Conservation (phyloP, 2,888 invertebrate genomes). For the Boloria selene region DNA sequence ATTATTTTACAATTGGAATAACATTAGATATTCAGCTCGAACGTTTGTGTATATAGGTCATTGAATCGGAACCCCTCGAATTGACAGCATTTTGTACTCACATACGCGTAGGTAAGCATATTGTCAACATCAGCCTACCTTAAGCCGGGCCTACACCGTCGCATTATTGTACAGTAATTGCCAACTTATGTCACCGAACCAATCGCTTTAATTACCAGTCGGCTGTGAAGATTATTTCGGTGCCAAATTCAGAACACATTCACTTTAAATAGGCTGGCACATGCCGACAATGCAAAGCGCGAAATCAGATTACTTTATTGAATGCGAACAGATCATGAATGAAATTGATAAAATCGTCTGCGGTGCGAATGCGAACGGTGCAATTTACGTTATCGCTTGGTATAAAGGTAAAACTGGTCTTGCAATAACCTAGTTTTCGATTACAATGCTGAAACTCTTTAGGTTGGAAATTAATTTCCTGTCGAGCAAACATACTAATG, state of each 20-base stretch:
- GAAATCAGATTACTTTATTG: constrained; percentile 74
- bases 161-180: constrained; percentile 63
- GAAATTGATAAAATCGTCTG: constrained; percentile 75
- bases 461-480: constrained; percentile 38
- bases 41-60: constrained; percentile 16
- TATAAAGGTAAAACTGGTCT: constrained; percentile 37
- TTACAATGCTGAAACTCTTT: constrained; percentile 35
- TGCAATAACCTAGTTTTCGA: constrained; percentile 40
- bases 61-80: constrained; percentile 19
- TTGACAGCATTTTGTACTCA: constrained; percentile 36
- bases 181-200: constrained; percentile 70
- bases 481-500: constrained; percentile 23
- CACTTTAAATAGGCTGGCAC: constrained; percentile 46
- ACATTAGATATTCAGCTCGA: neutral
- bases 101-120: constrained; percentile 37
- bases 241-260: constrained; percentile 64
- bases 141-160: constrained; percentile 55
- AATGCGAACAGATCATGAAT: constrained; percentile 62
- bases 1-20: constrained; percentile 2
- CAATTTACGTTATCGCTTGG: constrained; percentile 50
- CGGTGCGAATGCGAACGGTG: constrained; percentile 53
- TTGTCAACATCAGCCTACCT: constrained; percentile 47
- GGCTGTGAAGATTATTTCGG: constrained; percentile 70
- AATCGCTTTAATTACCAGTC: constrained; percentile 69
- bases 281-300: constrained; percentile 64